A percentile compares a stretch with the other conserved stretches of the same genome.
Evolutionary conservation across 2,113 vertebrate species (phyloP).

Genomic region (Potamarius usumacintae): DNA sequence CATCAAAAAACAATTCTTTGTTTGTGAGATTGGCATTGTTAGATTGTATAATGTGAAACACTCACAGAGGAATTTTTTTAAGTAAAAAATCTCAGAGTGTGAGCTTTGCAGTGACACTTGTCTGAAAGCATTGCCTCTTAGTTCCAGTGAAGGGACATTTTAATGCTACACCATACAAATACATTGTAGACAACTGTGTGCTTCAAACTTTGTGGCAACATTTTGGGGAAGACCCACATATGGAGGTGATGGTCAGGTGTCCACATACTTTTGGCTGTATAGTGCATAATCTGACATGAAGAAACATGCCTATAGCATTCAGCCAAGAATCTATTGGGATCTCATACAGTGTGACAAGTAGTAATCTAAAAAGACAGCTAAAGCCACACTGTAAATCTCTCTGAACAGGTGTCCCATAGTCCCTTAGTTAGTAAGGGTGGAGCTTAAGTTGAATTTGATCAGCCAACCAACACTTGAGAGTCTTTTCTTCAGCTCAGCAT

Average conservation of each 20-base stretch:
- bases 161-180: neutral
- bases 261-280: neutral
- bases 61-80: neutral
- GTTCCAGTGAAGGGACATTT: neutral
- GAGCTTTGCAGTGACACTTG: neutral
- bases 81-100: neutral
- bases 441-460: neutral
- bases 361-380: neutral
- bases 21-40: neutral
- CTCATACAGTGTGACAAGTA: neutral
- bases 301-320: neutral
- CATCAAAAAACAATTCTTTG: neutral
- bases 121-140: neutral
- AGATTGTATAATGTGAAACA: neutral
- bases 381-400: neutral
- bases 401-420: neutral
- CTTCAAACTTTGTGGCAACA: neutral
- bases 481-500: neutral
- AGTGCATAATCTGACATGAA: neutral
- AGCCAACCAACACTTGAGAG: too few relatives aligned
- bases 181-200: neutral
- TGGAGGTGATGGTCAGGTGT: neutral
- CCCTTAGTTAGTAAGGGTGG: neutral
- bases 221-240: neutral
- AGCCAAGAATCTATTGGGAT: neutral